These are phyloP conservation scores for Mustela erminea DNA, from an alignment of 2,797 vertebrate species.

Conservation along the genomic window DNA sequence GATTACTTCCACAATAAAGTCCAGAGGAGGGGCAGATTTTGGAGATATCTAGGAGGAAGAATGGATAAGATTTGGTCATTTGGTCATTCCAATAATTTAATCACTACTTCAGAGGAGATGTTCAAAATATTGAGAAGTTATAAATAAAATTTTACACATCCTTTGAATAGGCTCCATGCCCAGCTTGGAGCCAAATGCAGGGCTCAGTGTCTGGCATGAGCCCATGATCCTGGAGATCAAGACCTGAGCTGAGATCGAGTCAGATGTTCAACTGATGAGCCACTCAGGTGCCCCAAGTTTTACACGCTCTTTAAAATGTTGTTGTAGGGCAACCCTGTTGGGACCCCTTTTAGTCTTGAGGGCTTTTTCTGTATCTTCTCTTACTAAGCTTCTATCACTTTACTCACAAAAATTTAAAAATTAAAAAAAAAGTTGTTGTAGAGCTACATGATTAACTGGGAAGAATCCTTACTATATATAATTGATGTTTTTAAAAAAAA, in stretches of 20 bases:
- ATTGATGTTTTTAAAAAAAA: constrained; percentile 1
- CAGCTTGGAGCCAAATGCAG: not conserved
- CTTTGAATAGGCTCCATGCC: not conserved
- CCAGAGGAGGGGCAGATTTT: not conserved
- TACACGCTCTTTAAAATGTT: not conserved
- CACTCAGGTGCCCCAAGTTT: not conserved
- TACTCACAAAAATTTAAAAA: too few relatives aligned
- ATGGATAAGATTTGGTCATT: not conserved
- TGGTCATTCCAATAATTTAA: not conserved
- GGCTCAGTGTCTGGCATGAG: not conserved
- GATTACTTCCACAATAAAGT: not conserved
- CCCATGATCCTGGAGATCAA: not conserved
- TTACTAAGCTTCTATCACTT: too few relatives aligned
- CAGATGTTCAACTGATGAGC: not conserved
- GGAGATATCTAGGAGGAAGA: not conserved
- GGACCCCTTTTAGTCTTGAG: too few relatives aligned
- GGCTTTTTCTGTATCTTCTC: too few relatives aligned
- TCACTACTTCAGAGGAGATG: not conserved
- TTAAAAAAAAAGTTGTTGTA: not conserved
- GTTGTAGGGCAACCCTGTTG: not conserved
- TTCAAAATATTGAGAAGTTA: not conserved
- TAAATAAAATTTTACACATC: not conserved
- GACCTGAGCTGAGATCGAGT: not conserved
- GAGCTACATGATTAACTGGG: not conserved
- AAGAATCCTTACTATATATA: not conserved